Percentiles rank a stretch among this genome's conserved stretches.
phyloP scores from a whole-genome alignment of 2,888 invertebrate genomes.

The Catonia carolina region DNA sequence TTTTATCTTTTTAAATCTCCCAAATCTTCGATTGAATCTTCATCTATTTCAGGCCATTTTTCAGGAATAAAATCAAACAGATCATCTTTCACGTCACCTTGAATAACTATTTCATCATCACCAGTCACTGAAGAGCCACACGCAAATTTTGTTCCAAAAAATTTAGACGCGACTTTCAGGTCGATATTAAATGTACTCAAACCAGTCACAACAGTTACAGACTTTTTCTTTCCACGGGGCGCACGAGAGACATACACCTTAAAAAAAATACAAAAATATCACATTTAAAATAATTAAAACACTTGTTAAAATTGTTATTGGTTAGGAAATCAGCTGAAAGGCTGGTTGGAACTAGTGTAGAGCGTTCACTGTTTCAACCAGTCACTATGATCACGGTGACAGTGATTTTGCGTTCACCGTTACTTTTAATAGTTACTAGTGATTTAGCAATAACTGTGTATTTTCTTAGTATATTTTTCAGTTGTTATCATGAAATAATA shows the following conservation, averaged over 20 bases:
- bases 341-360: too few relatives aligned
- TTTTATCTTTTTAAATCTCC: conserved; percentile 80
- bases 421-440: too few relatives aligned
- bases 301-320: too few relatives aligned
- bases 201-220: conserved; percentile 94
- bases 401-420: too few relatives aligned
- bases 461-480: too few relatives aligned
- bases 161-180: conserved; percentile 94
- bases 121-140: conserved; percentile 99
- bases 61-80: conserved; percentile 96
- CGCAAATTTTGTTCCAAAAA: conserved; percentile 95
- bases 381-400: too few relatives aligned
- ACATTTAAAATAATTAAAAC: too few relatives aligned
- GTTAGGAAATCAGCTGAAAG: too few relatives aligned
- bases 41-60: conserved; percentile 96
- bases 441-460: too few relatives aligned
- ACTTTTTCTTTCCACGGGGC: conserved; percentile 97
- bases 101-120: conserved; percentile 98
- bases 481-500: too few relatives aligned
- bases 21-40: conserved; percentile 85
- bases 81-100: conserved; percentile 98
- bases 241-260: conserved; percentile 64
- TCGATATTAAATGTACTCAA: conserved; percentile 94
- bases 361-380: too few relatives aligned
- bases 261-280: background rate